These are phyloP conservation scores for Onychomys leucogaster DNA, from an alignment of 2,797 vertebrate genomes.

Conservation along the genomic window DNA sequence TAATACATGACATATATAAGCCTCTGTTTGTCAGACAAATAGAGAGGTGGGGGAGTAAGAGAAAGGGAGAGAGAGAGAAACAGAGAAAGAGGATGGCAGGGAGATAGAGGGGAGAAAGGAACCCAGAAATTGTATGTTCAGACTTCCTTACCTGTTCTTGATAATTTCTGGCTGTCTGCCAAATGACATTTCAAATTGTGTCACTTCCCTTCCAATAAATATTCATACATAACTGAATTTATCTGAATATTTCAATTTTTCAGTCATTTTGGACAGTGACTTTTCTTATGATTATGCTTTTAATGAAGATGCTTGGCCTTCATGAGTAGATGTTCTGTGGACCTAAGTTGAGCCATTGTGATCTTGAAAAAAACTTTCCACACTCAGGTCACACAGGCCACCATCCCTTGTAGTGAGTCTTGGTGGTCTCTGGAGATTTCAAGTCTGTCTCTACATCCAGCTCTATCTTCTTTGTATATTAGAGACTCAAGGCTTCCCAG, in stretches of 20 bases:
- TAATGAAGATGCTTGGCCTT: background rate
- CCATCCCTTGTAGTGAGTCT: fast-evolving
- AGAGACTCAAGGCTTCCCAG: background rate
- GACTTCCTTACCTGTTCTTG: background rate
- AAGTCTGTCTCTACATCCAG: background rate
- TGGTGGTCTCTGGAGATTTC: background rate
- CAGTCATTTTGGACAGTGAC: background rate
- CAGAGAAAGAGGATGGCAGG: background rate
- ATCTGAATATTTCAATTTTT: background rate
- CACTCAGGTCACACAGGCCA: background rate
- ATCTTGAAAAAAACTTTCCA: background rate
- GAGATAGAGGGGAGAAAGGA: background rate
- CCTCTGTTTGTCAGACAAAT: background rate
- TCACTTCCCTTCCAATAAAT: background rate
- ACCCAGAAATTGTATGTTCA: background rate
- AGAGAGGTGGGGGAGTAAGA: no score
- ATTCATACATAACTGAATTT: background rate
- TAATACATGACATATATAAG: background rate
- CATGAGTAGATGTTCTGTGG: background rate
- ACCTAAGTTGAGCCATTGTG: fast-evolving
- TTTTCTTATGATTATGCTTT: background rate
- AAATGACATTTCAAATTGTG: background rate
- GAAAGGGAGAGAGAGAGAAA: background rate
- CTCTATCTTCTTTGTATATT: background rate
- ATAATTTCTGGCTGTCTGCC: background rate